phyloP scores from a whole-genome alignment of 2,888 invertebrate species.

The Platynereis dumerilii region DNA sequence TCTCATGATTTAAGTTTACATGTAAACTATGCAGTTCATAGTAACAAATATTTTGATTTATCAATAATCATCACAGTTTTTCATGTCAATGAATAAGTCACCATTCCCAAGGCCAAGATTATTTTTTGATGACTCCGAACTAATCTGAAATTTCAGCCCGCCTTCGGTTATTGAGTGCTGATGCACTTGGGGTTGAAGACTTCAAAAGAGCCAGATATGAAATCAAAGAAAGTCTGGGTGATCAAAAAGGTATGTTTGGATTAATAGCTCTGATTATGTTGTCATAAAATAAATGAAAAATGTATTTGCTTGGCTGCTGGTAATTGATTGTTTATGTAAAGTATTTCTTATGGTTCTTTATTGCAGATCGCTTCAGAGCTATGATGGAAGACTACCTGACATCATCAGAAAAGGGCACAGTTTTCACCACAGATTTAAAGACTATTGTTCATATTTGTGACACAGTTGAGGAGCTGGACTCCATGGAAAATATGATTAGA shows the following conservation, averaged over 20 bases:
- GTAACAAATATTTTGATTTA: too few species aligned
- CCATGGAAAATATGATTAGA: conserved; percentile 74
- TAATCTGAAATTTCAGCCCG: too few species aligned
- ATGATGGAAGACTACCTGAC: conserved; percentile 75
- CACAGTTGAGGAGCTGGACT: conserved; percentile 70
- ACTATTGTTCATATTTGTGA: conserved; percentile 78
- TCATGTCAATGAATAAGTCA: too few species aligned
- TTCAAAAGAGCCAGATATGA: conserved; percentile 42
- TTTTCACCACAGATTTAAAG: conserved; percentile 86
- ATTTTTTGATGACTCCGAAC: too few species aligned
- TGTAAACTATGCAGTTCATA: too few species aligned
- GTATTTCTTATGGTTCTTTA: background rate
- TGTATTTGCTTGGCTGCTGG: background rate
- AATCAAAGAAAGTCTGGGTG: conserved; percentile 38
- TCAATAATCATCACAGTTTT: too few species aligned
- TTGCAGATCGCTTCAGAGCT: conserved; percentile 72
- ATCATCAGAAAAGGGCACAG: conserved; percentile 69
- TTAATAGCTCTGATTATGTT: background rate
- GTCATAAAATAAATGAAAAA: background rate
- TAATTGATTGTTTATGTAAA: background rate
- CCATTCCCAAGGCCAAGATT: too few species aligned
- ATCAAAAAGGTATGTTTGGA: conserved; percentile 41
- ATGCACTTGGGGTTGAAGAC: conserved; percentile 45
- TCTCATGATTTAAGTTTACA: too few species aligned
- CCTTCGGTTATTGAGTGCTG: conserved; percentile 23